These are phyloP conservation scores for Apostichopus californicus DNA, from an alignment of 35 echinoderm and acorn worm species.

Conservation along the genomic window DNA sequence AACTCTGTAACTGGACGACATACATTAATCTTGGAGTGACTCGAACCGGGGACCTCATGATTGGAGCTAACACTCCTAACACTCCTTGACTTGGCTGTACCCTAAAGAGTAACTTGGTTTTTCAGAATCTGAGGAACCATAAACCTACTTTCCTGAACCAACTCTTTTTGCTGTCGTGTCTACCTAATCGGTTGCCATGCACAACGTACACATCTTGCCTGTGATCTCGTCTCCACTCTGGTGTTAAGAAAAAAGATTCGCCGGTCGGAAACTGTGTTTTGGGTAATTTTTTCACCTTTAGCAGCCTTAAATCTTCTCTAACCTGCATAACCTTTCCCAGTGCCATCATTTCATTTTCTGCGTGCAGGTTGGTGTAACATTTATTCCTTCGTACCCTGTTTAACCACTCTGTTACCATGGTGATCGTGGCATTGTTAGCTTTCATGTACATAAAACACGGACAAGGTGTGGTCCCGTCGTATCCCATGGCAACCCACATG, in stretches of 20 bases:
- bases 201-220: slow-evolving; percentile 52
- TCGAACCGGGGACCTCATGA: background rate
- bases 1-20: too few relatives aligned
- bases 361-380: background rate
- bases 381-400: background rate
- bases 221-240: slow-evolving; percentile 8
- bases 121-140: slow-evolving; percentile 11
- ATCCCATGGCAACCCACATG: slow-evolving; percentile 58
- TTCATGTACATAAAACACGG: slow-evolving; percentile 66
- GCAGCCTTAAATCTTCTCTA: background rate
- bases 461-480: slow-evolving; percentile 48
- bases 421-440: background rate
- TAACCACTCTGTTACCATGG: slow-evolving; percentile 51
- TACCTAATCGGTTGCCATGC: slow-evolving; percentile 54
- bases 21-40: too few relatives aligned
- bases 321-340: slow-evolving; percentile 46
- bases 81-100: background rate
- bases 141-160: background rate
- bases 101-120: background rate
- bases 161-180: slow-evolving; percentile 46
- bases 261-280: slow-evolving; percentile 60
- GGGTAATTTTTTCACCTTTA: slow-evolving; percentile 44
- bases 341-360: slow-evolving; percentile 60
- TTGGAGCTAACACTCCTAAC: background rate
- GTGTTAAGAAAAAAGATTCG: slow-evolving; percentile 43